phyloP scores from a whole-genome alignment of 2,888 invertebrate species.

The Stenodera caucasica region DNA sequence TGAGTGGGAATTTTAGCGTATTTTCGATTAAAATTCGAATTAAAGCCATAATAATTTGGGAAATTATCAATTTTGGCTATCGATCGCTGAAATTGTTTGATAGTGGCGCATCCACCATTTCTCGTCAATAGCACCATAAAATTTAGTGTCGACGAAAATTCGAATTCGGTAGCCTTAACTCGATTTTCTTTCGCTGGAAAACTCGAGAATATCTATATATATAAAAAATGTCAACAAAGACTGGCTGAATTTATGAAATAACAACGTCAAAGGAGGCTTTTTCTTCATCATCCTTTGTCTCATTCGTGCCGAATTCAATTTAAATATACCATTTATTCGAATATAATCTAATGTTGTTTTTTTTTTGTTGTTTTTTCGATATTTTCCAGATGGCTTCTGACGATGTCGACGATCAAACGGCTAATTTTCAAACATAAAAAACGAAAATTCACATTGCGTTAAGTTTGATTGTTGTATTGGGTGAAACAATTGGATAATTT shows the following conservation, averaged over 20 bases:
- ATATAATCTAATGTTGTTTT: not conserved
- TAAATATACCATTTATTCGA: not conserved
- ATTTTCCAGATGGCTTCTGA: constrained; percentile 37
- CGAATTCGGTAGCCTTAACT: too few relatives aligned
- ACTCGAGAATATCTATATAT: too few relatives aligned
- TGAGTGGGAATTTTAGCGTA: too few relatives aligned
- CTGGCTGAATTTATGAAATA: not conserved
- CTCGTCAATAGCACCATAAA: too few relatives aligned
- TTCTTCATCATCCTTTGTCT: not conserved
- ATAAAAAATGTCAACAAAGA: not conserved
- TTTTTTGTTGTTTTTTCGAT: constrained; percentile 9
- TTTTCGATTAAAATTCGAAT: too few relatives aligned
- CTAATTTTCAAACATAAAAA: constrained; percentile 32
- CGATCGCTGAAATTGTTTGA: too few relatives aligned
- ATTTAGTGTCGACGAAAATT: too few relatives aligned
- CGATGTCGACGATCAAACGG: constrained; percentile 30
- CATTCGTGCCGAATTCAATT: not conserved
- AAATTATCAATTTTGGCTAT: too few relatives aligned
- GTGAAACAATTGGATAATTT: constrained; percentile 9
- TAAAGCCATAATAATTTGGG: too few relatives aligned
- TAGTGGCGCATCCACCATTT: too few relatives aligned
- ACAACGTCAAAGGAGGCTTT: not conserved
- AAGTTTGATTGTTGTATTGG: constrained; percentile 17
- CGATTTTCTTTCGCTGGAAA: too few relatives aligned
- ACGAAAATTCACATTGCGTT: constrained; percentile 23